Evolutionary conservation across 1,140 invertebrate genomes (phyloP).

Genomic region (Cephus cinctus): DNA sequence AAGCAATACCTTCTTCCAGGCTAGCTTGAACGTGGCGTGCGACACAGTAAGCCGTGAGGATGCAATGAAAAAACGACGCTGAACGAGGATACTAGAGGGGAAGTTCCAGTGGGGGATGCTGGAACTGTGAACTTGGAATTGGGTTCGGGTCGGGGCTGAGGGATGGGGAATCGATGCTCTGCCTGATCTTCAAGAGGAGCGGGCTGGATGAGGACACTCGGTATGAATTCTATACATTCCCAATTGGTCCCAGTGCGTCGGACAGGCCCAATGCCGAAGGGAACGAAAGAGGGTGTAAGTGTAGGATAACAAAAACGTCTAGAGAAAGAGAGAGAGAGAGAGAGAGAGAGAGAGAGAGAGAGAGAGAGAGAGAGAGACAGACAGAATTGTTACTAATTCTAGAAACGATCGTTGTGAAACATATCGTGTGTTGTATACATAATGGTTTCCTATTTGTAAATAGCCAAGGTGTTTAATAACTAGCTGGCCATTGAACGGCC

Average conservation of each 20-base stretch:
- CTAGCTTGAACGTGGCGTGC: constrained; percentile 1
- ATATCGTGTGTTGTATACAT: constrained; percentile 6
- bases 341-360: neutral
- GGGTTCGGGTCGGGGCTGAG: too few species aligned
- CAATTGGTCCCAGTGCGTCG: too few species aligned
- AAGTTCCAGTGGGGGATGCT: neutral
- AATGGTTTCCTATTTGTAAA: constrained; percentile 16
- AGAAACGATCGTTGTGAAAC: constrained; percentile 4
- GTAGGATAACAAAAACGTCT: constrained; percentile 2
- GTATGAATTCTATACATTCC: too few species aligned
- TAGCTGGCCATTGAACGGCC: constrained; percentile 10
- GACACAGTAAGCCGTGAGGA: constrained; percentile 6
- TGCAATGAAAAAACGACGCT: constrained; percentile 14
- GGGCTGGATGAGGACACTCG: too few species aligned
- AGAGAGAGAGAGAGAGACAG: neutral
- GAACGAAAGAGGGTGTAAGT: too few species aligned
- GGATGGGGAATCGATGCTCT: too few species aligned
- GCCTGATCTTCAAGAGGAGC: too few species aligned
- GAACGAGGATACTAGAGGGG: neutral
- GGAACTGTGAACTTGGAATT: too few species aligned
- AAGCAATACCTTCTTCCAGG: neutral
- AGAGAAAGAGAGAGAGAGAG: neutral
- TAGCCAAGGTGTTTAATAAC: constrained; percentile 20
- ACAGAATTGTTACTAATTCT: neutral
- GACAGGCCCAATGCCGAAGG: too few species aligned